Conservation (phyloP, 2,888 invertebrate species). For the Eustalomyia histrio region DNA sequence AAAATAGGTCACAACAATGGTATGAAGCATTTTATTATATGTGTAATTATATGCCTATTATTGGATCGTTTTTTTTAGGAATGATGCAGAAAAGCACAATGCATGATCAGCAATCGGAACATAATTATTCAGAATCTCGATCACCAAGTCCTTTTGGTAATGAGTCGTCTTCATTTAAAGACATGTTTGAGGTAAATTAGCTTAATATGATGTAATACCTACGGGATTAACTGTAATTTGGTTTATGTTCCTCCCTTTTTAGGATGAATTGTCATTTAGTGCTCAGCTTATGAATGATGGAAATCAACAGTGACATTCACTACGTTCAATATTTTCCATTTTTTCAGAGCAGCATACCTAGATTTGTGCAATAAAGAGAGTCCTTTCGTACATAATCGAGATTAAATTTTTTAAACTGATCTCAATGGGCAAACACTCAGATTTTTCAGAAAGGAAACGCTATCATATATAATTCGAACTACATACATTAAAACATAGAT, state of each 20-base stretch:
- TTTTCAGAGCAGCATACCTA: slow-evolving; percentile 65
- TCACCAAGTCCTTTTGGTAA: slow-evolving; percentile 87
- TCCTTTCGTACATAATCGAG: slow-evolving; percentile 25
- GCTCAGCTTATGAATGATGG: slow-evolving; percentile 63
- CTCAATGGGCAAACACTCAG: slow-evolving; percentile 47
- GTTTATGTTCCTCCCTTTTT: slow-evolving; percentile 28
- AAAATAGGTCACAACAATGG: slow-evolving; percentile 65
- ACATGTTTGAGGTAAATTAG: slow-evolving; percentile 82
- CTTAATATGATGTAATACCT: not conserved
- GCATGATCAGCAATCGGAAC: slow-evolving; percentile 81
- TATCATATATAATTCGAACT: slow-evolving; percentile 39
- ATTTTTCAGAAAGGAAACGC: slow-evolving; percentile 44
- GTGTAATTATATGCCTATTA: too few relatives aligned
- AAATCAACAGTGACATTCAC: slow-evolving; percentile 64
- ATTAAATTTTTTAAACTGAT: slow-evolving; percentile 55
- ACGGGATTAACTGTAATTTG: not conserved
- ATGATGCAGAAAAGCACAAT: slow-evolving; percentile 77
- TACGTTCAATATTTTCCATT: slow-evolving; percentile 62
- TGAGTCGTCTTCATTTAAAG: slow-evolving; percentile 86
- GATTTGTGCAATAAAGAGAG: slow-evolving; percentile 58
- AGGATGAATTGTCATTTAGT: slow-evolving; percentile 62
- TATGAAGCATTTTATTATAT: slow-evolving; percentile 14
- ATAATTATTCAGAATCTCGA: slow-evolving; percentile 83
- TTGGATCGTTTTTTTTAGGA: slow-evolving; percentile 49
- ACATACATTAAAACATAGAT: slow-evolving; percentile 24